Evolutionary conservation across 2,113 vertebrate species (phyloP).

Genomic region (Oreocharis arfaki): DNA sequence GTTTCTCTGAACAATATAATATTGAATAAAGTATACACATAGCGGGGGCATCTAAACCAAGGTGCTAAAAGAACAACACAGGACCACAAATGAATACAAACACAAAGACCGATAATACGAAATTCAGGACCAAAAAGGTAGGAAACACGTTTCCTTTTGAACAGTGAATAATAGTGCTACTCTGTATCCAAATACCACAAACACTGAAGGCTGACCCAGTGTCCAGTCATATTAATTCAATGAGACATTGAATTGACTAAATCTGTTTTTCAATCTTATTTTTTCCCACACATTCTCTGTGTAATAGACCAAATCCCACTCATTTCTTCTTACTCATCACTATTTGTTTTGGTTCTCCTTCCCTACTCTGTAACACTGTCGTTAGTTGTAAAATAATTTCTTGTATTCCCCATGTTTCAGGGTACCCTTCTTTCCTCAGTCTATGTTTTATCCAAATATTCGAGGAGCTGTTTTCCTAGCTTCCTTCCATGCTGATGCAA

Average conservation of each 20-base stretch:
- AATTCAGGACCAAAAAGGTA: neutral
- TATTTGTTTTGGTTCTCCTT: neutral
- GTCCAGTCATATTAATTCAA: neutral
- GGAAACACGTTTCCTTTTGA: neutral
- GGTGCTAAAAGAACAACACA: neutral
- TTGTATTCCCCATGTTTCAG: neutral
- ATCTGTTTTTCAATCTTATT: neutral
- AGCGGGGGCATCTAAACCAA: neutral
- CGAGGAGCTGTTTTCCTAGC: neutral
- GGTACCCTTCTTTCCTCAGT: neutral
- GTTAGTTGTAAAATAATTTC: neutral
- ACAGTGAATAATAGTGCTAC: neutral
- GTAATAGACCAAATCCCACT: neutral
- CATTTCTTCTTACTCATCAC: neutral
- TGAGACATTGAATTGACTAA: neutral
- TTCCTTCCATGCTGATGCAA: neutral
- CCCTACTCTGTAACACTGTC: neutral
- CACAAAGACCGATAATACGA: neutral
- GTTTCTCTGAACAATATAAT: neutral
- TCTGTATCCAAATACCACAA: neutral
- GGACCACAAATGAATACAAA: neutral
- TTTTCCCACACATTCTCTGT: neutral
- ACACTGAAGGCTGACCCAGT: neutral
- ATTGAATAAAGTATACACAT: neutral
- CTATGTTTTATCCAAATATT: neutral